phyloP scores from a whole-genome alignment of 2,888 invertebrate species.

The Drosophila affinis region DNA sequence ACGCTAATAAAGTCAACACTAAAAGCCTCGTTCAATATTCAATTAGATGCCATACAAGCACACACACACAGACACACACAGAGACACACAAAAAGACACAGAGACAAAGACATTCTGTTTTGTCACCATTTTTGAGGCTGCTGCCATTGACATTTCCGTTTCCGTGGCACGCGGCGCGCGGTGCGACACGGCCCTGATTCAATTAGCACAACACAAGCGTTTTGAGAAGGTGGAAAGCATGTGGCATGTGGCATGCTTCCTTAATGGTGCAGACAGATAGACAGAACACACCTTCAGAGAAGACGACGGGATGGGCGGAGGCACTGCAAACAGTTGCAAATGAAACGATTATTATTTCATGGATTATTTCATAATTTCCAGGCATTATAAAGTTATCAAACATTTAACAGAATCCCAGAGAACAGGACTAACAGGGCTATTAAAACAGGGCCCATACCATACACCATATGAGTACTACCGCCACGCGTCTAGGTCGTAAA shows the following conservation, averaged over 20 bases:
- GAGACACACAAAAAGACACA: slow-evolving; percentile 1
- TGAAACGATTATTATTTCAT: slow-evolving; percentile 7
- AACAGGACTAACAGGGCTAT: neutral
- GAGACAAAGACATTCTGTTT: slow-evolving; percentile 38
- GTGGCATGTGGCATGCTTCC: neutral
- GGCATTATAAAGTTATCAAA: slow-evolving; percentile 24
- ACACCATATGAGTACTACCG: slow-evolving; percentile 19
- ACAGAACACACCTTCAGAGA: neutral
- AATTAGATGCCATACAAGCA: slow-evolving; percentile 61
- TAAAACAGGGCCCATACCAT: neutral
- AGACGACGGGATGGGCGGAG: neutral
- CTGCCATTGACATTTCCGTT: slow-evolving; percentile 77
- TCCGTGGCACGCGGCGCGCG: slow-evolving; percentile 49
- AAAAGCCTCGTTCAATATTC: slow-evolving; percentile 78
- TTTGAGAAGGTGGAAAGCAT: slow-evolving; percentile 6
- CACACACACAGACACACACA: slow-evolving; percentile 18
- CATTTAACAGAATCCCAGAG: neutral
- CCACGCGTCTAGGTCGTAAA: slow-evolving; percentile 52
- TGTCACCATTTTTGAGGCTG: slow-evolving; percentile 66
- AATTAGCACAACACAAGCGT: slow-evolving; percentile 66
- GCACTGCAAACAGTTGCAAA: neutral
- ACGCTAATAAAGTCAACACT: slow-evolving; percentile 75
- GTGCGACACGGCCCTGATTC: slow-evolving; percentile 54
- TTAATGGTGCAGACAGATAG: neutral
- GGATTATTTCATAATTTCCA: slow-evolving; percentile 1